phyloP scores from a whole-genome alignment of 1,140 invertebrate genomes.

The Nilaparvata lugens region DNA sequence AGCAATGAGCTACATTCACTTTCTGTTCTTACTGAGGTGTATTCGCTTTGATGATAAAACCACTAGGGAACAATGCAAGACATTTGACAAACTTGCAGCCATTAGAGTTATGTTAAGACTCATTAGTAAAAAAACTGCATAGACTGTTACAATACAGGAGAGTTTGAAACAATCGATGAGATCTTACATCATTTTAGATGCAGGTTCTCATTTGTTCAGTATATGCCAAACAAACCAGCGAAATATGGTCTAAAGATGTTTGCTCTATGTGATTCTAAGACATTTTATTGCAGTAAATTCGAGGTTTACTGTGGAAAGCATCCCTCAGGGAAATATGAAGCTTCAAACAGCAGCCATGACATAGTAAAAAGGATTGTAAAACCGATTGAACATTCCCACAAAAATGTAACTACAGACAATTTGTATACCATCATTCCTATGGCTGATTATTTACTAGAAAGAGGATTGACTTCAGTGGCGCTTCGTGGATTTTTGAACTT shows the following conservation, averaged over 20 bases:
- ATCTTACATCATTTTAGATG: conserved; percentile 35
- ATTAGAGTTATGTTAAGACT: conserved; percentile 32
- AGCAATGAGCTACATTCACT: conserved; percentile 25
- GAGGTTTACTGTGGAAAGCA: conserved; percentile 33
- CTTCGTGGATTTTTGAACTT: too few relatives aligned
- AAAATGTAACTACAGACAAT: conserved; percentile 34
- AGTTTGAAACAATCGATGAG: conserved; percentile 36
- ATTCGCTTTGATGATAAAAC: conserved; percentile 30
- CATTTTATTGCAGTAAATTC: conserved; percentile 29
- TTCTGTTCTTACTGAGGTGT: conserved; percentile 25
- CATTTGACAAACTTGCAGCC: conserved; percentile 32
- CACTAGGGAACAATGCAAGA: conserved; percentile 23
- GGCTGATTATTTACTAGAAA: conserved; percentile 28
- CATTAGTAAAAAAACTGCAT: conserved; percentile 32
- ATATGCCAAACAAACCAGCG: conserved; percentile 35
- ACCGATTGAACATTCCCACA: conserved; percentile 25
- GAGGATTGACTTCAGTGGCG: conserved; percentile 31
- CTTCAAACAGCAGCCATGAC: conserved; percentile 27
- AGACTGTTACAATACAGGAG: conserved; percentile 28
- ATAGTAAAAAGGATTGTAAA: conserved; percentile 23
- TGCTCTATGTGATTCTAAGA: conserved; percentile 23
- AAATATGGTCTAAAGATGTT: conserved; percentile 34
- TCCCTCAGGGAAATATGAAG: conserved; percentile 27
- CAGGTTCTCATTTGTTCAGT: conserved; percentile 34
- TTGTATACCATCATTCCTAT: conserved; percentile 35